phyloP scores from a whole-genome alignment of 2,797 vertebrate genomes.

The Prionace glauca region DNA sequence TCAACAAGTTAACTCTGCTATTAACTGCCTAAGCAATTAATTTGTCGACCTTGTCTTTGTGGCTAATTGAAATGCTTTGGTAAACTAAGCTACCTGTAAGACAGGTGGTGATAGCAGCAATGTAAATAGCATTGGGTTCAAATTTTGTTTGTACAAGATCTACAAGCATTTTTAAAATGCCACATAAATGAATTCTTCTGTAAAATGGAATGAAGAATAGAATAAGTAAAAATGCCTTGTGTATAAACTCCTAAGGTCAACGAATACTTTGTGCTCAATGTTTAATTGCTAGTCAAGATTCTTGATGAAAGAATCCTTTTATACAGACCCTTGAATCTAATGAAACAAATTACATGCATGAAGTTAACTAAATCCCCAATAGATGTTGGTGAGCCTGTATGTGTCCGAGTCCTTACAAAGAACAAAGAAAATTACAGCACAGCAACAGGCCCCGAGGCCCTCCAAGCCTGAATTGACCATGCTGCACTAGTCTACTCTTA shows the following conservation, averaged over 20 bases:
- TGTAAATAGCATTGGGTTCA: not conserved
- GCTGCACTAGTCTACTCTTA: not conserved
- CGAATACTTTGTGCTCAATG: not conserved
- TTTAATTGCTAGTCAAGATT: not conserved
- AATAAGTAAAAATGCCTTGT: not conserved
- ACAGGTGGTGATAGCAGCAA: not conserved
- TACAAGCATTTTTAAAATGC: not conserved
- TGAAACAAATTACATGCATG: not conserved
- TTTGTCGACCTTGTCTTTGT: not conserved
- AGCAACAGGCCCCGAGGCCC: too few relatives aligned
- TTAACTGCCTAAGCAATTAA: not conserved
- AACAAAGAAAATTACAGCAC: too few relatives aligned
- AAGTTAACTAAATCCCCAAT: not conserved
- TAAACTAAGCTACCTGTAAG: not conserved
- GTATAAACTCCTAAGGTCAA: not conserved
- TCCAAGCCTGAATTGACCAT: too few relatives aligned
- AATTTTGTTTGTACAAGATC: not conserved
- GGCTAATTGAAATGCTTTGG: not conserved
- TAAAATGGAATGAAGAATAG: not conserved
- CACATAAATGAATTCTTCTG: not conserved
- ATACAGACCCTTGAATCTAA: not conserved
- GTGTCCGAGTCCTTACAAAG: not conserved
- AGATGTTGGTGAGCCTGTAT: not conserved
- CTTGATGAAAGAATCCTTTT: not conserved
- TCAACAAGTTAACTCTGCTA: too few relatives aligned